Evolutionary conservation across 1,140 invertebrate genomes (phyloP), one percentile per base, ranked within the genome.

Genomic region (Bombus polaris): DNA sequence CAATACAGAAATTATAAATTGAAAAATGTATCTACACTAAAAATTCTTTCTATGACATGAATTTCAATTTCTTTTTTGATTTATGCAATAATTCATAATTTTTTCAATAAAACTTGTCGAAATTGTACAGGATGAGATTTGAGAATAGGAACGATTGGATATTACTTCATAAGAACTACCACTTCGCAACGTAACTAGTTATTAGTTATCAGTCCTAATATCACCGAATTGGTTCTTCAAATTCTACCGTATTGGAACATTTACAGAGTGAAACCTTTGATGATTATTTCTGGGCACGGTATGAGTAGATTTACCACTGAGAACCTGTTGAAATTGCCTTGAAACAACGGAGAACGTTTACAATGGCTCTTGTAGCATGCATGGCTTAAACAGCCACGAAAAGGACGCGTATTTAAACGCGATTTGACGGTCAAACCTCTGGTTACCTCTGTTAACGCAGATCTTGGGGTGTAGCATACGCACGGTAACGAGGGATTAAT

Each of bases 401-500:
- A 80, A 90, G 88, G 90, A 89, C 85, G 85, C 76, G 90, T 91
- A 91, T 85, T 87, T 85, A 80, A 71, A 81, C 87, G 88, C 78
- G 86, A 91, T 90, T 88, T 89, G 86, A 85, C 86, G 84, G 87
- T 87, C 86, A 87, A 89, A 88, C 91, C 82, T 85, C 85, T 83
- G 84, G 78, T 70, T 85, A 80, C 82, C 71, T 87, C 76, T 88
- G 88, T 92, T 88, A 89, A 85, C 86, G 84, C 87, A 84, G 87
- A 86, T 91, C 89, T 92, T 92, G 84, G 79, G 59, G 39, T 83
- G 76, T 86, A 87, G 86, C 66, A 44, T 82, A 85, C 77, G 85
- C 82, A 84, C 82, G 70, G 86, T 89, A 91, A 89, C 88, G 88
- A 88, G 85, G 88, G 88, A 92, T 91, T 92, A 91, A 92, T 92